phyloP scores from a whole-genome alignment of 2,797 vertebrate genomes.

The Sphenopsis melanotis region DNA sequence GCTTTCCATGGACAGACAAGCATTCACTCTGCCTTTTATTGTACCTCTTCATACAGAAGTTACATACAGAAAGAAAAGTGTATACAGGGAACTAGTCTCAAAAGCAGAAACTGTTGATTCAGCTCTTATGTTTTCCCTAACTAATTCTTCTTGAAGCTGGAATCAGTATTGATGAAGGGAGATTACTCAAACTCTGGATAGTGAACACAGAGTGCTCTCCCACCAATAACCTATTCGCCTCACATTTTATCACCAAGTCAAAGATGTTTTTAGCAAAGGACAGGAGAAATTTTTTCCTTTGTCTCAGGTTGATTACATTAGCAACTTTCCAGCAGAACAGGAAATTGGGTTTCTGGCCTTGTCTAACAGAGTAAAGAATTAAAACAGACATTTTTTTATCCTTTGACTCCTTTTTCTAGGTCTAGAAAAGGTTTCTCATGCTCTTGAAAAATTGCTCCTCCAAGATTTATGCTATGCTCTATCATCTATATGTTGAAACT shows the following conservation, averaged over 20 bases:
- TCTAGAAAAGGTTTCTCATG: background rate
- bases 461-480: background rate
- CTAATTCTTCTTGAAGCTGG: background rate
- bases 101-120: background rate
- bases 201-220: background rate
- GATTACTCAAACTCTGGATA: background rate
- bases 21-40: background rate
- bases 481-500: background rate
- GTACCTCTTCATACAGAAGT: background rate
- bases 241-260: background rate
- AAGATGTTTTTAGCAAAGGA: background rate
- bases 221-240: background rate
- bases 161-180: background rate
- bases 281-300: background rate
- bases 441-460: background rate
- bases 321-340: background rate
- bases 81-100: background rate
- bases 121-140: background rate
- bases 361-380: background rate
- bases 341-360: background rate
- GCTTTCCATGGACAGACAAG: background rate
- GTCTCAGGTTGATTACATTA: background rate
- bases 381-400: background rate
- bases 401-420: background rate
- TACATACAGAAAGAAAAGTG: background rate